These are phyloP conservation scores for Polyommatus icarus DNA, from an alignment of 2,888 invertebrate species.

Conservation along the genomic window DNA sequence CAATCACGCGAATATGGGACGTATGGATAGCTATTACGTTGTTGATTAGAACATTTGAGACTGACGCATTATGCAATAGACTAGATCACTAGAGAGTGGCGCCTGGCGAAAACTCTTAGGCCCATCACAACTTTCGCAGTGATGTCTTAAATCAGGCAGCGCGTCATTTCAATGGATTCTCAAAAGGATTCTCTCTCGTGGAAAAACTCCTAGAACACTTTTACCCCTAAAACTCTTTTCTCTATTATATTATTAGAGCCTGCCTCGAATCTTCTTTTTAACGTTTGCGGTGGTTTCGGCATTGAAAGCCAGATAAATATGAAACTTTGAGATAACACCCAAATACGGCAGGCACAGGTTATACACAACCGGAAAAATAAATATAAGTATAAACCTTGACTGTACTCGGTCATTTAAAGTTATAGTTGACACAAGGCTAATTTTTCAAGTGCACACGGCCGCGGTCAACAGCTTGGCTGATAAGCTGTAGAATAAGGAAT, in stretches of 20 bases:
- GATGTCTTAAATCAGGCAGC: not conserved
- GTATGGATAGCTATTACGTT: conserved; percentile 12
- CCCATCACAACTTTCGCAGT: not conserved
- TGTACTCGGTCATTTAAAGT: not conserved
- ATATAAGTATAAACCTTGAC: not conserved
- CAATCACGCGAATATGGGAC: conserved; percentile 12
- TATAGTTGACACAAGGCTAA: conserved; percentile 8
- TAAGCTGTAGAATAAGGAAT: conserved; percentile 10
- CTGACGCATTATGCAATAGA: not conserved
- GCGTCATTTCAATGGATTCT: too few species aligned
- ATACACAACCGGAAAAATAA: conserved; percentile 11
- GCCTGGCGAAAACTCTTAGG: not conserved
- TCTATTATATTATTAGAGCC: not conserved
- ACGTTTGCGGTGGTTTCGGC: not conserved
- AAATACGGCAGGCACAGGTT: not conserved
- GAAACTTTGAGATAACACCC: not conserved
- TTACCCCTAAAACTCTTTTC: not conserved
- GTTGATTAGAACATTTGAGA: not conserved
- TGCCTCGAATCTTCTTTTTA: not conserved
- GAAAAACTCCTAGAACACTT: not conserved
- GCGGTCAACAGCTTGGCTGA: conserved; percentile 6
- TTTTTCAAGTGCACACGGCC: conserved; percentile 17
- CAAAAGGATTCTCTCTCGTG: too few species aligned
- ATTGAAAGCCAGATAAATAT: not conserved
- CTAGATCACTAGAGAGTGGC: not conserved